Base-by-base conservation (phyloP, 2,113 vertebrate species). In the Rhabdornis inornatus region DNA sequence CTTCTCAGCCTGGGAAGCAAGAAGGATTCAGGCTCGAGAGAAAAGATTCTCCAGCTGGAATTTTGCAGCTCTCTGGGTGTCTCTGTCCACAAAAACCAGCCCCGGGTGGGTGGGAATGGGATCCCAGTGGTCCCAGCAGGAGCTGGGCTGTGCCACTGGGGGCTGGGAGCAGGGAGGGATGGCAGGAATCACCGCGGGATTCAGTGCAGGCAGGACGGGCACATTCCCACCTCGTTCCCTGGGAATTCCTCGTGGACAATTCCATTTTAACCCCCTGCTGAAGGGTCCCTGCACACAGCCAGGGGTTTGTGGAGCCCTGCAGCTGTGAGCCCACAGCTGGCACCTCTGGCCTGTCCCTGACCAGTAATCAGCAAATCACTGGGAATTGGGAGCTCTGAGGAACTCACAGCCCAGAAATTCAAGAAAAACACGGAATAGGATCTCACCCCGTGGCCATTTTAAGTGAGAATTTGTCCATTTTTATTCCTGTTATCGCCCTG, bases 371-470 rank as follows among this genome's bases (percentile, higher is more conserved):
- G 5, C 31, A 52, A 52, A 52, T 28, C 61, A 10, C 8, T 14
- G 20, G 30, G 30, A 23, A 23, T 9, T 4, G 11, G 16, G 39
- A 44, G 39, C 69, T 39, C 59, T 3, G 17, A 55, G 65, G 21
- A 6, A 24, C 68, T 44, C 42, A 16, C 33, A 50, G 15, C 3
- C 12, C 5, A 42, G 55, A 30, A n/a, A 6, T 19, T 37, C 25
- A 37, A 17, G 53, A 47, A 30, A 89, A 77, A 13, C 59, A 13
- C 17, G 13, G 15, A 2, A 52, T 15, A 20, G 40, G 15, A 21
- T 40, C 53, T 33, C 47, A 12, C 19, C 22, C 49, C 35, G 0
- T 8, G 20, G 2, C 0, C 12, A 28, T 40, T 45, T 9, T 1
- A 9, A 20, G 31, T 2, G 19, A 10, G 15, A 35, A 44, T 21